phyloP scores from a whole-genome alignment of 2,797 vertebrate genomes.

The Brotula barbata region DNA sequence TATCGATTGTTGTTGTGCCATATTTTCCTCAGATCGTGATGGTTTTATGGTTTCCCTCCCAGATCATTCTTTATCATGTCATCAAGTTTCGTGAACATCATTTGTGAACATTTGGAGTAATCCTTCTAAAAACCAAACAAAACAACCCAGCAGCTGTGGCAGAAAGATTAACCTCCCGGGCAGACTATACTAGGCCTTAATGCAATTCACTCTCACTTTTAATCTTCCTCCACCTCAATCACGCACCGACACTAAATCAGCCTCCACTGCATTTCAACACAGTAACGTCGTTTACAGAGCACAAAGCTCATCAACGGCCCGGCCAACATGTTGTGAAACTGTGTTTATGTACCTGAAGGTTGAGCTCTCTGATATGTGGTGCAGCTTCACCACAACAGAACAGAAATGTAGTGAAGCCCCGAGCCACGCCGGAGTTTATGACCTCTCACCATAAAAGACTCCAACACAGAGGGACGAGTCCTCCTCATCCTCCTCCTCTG shows the following conservation, averaged over 20 bases:
- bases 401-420: conserved; percentile 36
- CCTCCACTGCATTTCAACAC: not conserved
- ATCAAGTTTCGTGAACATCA: no score
- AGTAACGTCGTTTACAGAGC: not conserved
- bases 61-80: no score
- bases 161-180: no score
- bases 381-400: conserved; percentile 33
- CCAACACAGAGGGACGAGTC: no score
- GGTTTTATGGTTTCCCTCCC: no score
- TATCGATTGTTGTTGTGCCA: no score
- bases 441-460: conserved; percentile 43
- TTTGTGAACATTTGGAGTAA: no score
- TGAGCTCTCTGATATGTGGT: not conserved
- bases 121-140: no score
- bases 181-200: no score
- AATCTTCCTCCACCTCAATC: not conserved
- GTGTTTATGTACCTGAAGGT: not conserved
- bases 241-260: conserved; percentile 8
- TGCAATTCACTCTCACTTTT: no score
- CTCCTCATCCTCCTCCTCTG: no score
- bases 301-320: not conserved
- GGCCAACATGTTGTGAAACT: not conserved
- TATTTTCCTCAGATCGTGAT: no score
- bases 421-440: conserved; percentile 50
- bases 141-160: not conserved